A percentile compares a stretch with the other conserved stretches of the same genome.
These are phyloP conservation scores for Pollachius pollachius DNA, from an alignment of 2,113 vertebrate species.

Conservation along the genomic window DNA sequence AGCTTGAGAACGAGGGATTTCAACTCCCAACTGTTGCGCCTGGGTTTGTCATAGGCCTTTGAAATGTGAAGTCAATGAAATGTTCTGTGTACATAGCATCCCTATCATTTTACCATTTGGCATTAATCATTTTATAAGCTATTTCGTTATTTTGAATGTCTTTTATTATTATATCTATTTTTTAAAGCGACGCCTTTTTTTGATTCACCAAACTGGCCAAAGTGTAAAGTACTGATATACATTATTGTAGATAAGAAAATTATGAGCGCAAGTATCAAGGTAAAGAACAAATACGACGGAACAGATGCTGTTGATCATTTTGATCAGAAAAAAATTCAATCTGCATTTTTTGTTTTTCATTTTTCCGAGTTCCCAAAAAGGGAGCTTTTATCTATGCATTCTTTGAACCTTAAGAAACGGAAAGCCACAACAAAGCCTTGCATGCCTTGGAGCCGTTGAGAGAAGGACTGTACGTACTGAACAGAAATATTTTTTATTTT, in stretches of 20 bases:
- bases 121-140: slow-evolving; percentile 72
- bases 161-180: slow-evolving; percentile 59
- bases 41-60: slow-evolving; percentile 48
- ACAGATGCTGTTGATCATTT: neutral
- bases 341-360: slow-evolving; percentile 46
- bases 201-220: slow-evolving; percentile 80
- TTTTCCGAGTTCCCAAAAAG: slow-evolving; percentile 66
- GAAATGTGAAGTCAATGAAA: slow-evolving; percentile 59
- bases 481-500: slow-evolving; percentile 92
- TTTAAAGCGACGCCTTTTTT: slow-evolving; percentile 55
- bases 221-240: slow-evolving; percentile 77
- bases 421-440: slow-evolving; percentile 78
- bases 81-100: slow-evolving; percentile 49
- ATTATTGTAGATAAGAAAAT: slow-evolving; percentile 71
- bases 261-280: slow-evolving; percentile 46
- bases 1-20: too few relatives aligned
- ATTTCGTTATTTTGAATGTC: slow-evolving; percentile 59
- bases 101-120: slow-evolving; percentile 53
- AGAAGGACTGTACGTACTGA: slow-evolving; percentile 76
- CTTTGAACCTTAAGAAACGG: slow-evolving; percentile 72
- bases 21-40: slow-evolving; percentile 13
- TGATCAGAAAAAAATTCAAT: slow-evolving; percentile 19
- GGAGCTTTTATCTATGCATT: slow-evolving; percentile 90
- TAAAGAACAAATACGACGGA: neutral
- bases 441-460: slow-evolving; percentile 74